Percentiles rank a stretch among this genome's conserved stretches.
phyloP scores from a whole-genome alignment of 2,888 invertebrate genomes.

The Cryptosula pallasiana region DNA sequence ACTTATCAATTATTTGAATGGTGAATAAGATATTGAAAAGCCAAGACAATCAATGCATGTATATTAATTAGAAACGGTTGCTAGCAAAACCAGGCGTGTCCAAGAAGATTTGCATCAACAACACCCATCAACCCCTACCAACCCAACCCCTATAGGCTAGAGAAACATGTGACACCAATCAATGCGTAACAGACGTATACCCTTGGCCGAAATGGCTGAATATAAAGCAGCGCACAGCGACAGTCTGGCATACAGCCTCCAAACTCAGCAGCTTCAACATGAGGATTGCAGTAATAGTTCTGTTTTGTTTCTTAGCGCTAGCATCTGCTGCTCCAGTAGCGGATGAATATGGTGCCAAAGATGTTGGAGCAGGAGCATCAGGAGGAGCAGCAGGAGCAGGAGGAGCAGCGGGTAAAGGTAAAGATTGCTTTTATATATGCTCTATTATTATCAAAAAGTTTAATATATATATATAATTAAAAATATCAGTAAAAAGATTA shows the following conservation, averaged over 20 bases:
- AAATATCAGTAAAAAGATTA: too few species aligned
- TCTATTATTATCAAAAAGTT: too few species aligned
- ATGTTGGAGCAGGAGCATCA: not conserved
- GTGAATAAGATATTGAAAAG: too few species aligned
- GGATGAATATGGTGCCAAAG: too few species aligned
- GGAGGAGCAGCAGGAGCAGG: not conserved
- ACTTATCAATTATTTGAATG: not conserved
- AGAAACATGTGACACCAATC: too few species aligned
- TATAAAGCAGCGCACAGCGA: not conserved
- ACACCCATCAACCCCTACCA: not conserved
- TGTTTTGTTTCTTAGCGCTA: slow-evolving; percentile 3
- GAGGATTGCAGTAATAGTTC: not conserved
- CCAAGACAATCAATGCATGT: not conserved
- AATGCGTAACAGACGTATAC: too few species aligned
- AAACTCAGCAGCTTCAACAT: slow-evolving; percentile 12
- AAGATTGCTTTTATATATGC: not conserved
- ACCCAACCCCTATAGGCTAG: too few species aligned
- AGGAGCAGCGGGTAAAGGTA: not conserved
- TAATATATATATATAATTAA: too few species aligned
- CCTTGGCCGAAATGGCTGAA: not conserved
- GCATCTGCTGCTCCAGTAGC: slow-evolving; percentile 9
- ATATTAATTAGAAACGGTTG: not conserved
- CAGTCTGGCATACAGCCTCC: not conserved
- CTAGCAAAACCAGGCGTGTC: slow-evolving; percentile 6
- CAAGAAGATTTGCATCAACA: not conserved